A percentile compares a stretch with the other conserved stretches of the same genome.
Evolutionary conservation across 2,797 vertebrate species (phyloP).

Genomic region (Uromys caudimaculatus): DNA sequence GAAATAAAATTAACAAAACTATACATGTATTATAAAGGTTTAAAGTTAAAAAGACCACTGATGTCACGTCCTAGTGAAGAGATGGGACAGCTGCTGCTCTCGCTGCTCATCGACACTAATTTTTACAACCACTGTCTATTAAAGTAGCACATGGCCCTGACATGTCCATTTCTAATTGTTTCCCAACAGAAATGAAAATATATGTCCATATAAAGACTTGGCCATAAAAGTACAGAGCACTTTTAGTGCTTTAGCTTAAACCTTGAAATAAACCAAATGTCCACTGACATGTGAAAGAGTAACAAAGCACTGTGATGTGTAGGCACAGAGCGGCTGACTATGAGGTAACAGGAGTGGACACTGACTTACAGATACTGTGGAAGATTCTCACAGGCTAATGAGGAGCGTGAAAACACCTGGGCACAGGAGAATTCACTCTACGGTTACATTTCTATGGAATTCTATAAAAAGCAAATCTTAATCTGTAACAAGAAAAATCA

Average conservation of each 20-base stretch:
- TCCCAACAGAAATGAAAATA: constrained; percentile 58
- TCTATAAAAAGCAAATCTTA: constrained; percentile 44
- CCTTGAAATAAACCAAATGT: constrained; percentile 33
- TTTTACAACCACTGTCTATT: neutral
- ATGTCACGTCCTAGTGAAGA: neutral
- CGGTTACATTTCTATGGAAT: constrained; percentile 23
- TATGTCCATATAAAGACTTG: neutral
- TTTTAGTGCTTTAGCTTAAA: constrained; percentile 41
- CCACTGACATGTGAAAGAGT: neutral
- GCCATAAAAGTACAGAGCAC: neutral
- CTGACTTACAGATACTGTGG: neutral
- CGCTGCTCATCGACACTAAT: neutral
- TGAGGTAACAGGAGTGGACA: neutral
- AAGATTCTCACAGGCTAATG: constrained; percentile 41
- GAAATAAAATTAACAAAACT: constrained; percentile 8
- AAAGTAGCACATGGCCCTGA: neutral
- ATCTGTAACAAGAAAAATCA: neutral
- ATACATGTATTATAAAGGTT: neutral
- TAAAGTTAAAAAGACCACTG: constrained; percentile 36
- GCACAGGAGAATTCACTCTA: neutral
- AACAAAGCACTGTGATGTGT: neutral
- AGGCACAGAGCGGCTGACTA: neutral
- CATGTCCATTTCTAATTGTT: neutral
- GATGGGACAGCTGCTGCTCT: neutral
- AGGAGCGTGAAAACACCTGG: neutral